These are phyloP conservation scores for Dipodomys stephensi DNA, from an alignment of 2,113 vertebrate species.

Conservation along the genomic window DNA sequence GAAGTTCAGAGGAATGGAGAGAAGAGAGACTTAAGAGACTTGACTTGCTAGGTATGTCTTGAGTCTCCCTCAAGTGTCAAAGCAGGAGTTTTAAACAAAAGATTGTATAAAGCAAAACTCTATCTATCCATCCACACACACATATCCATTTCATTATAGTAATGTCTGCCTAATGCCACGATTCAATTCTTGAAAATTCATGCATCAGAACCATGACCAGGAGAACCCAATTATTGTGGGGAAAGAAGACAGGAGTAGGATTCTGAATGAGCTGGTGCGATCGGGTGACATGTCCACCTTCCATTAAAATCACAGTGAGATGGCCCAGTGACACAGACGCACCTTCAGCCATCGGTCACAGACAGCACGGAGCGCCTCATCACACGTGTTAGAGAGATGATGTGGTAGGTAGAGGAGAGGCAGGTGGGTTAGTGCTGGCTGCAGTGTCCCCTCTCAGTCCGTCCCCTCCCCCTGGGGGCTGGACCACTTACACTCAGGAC, in stretches of 20 bases:
- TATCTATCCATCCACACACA: not conserved
- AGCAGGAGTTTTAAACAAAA: not conserved
- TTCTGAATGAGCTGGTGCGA: no score
- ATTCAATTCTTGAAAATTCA: not conserved
- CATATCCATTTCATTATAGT: not conserved
- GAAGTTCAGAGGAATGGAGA: not conserved
- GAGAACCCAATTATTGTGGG: accelerated
- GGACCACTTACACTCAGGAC: not conserved
- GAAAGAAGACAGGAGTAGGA: not conserved
- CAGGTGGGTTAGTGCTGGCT: accelerated
- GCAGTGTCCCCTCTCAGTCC: accelerated
- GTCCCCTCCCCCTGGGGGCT: accelerated
- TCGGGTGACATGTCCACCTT: not conserved
- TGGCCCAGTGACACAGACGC: accelerated
- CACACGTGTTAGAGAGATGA: accelerated
- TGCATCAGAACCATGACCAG: not conserved
- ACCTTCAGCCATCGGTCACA: accelerated
- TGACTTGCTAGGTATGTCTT: accelerated
- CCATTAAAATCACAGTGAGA: not conserved
- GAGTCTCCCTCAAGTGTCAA: not conserved
- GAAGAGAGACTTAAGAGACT: no score
- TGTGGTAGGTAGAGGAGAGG: accelerated
- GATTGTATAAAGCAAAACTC: not conserved
- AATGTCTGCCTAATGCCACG: not conserved
- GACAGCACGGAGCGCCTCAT: accelerated